These are phyloP conservation scores for Protomyctophum bolini DNA, from an alignment of 2,113 vertebrate genomes.

Conservation along the genomic window DNA sequence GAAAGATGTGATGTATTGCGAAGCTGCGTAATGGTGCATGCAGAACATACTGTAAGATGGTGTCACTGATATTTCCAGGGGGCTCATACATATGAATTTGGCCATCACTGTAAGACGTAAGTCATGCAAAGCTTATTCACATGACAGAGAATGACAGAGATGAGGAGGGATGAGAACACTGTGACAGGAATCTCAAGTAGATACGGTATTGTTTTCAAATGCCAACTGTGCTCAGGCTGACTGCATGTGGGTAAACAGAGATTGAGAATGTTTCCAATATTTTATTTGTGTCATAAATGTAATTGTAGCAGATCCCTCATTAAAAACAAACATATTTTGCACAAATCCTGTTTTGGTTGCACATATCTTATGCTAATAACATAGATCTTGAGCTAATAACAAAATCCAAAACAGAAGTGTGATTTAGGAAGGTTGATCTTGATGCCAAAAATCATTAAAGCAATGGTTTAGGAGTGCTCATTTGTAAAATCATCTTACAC, in stretches of 20 bases:
- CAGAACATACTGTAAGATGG: slow-evolving; percentile 22
- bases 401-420: too few relatives aligned
- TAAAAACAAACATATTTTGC: too few relatives aligned
- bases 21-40: slow-evolving; percentile 13
- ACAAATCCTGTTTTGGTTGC: too few relatives aligned
- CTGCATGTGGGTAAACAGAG: slow-evolving; percentile 12
- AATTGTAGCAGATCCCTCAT: not conserved
- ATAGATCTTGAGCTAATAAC: too few relatives aligned
- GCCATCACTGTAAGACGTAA: slow-evolving; percentile 19
- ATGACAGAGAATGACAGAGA: slow-evolving; percentile 25
- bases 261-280: slow-evolving; percentile 42
- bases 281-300: slow-evolving; percentile 4
- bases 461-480: not conserved
- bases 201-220: slow-evolving; percentile 24
- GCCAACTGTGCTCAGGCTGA: slow-evolving; percentile 1
- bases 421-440: too few relatives aligned
- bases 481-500: slow-evolving; percentile 5
- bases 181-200: slow-evolving; percentile 50
- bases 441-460: too few relatives aligned
- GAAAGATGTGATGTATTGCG: slow-evolving; percentile 23
- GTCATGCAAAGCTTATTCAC: slow-evolving; percentile 26
- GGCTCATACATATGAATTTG: slow-evolving; percentile 50
- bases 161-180: slow-evolving; percentile 17
- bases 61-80: slow-evolving; percentile 36
- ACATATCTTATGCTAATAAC: too few relatives aligned